Evolutionary conservation across 2,797 vertebrate genomes (phyloP).

Genomic region (Typhlichthys eigenmanni): DNA sequence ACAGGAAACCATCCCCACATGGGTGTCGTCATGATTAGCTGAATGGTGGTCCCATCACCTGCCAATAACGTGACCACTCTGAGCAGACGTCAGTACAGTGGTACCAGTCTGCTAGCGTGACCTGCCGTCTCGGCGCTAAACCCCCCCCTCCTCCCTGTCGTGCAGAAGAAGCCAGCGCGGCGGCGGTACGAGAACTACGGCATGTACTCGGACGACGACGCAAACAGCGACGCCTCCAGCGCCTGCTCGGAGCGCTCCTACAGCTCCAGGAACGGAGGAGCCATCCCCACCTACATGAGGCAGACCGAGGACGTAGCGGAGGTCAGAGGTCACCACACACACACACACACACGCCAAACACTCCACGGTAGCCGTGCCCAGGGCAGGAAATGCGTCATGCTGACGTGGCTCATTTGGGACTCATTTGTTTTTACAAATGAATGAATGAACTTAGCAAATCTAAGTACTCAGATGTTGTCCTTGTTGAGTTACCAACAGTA

Average conservation of each 20-base stretch:
- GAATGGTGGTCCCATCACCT: too few species aligned
- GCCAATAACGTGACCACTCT: too few species aligned
- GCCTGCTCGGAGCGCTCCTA: slow-evolving; percentile 95
- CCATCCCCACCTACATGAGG: slow-evolving; percentile 93
- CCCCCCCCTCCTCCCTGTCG: slow-evolving; percentile 1
- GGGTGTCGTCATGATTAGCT: too few species aligned
- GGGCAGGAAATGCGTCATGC: too few species aligned
- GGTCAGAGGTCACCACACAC: slow-evolving; percentile 32
- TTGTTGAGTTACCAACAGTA: too few species aligned
- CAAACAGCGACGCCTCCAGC: slow-evolving; percentile 96
- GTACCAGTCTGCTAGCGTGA: neutral
- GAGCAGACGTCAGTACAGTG: too few species aligned
- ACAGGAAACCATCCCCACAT: too few species aligned
- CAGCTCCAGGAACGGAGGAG: slow-evolving; percentile 92
- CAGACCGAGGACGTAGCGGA: slow-evolving; percentile 97
- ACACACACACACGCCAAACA: neutral
- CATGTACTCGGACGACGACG: slow-evolving; percentile 96
- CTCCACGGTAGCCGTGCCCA: neutral
- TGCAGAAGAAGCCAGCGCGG: slow-evolving; percentile 91
- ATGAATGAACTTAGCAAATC: too few species aligned
- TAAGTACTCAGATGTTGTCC: too few species aligned
- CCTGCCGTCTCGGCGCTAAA: slow-evolving; percentile 7
- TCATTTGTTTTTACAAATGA: too few species aligned
- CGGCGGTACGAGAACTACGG: slow-evolving; percentile 90
- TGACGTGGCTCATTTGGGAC: too few species aligned